phyloP scores from a whole-genome alignment of 2,888 invertebrate genomes.

The Chloromyia formosa region DNA sequence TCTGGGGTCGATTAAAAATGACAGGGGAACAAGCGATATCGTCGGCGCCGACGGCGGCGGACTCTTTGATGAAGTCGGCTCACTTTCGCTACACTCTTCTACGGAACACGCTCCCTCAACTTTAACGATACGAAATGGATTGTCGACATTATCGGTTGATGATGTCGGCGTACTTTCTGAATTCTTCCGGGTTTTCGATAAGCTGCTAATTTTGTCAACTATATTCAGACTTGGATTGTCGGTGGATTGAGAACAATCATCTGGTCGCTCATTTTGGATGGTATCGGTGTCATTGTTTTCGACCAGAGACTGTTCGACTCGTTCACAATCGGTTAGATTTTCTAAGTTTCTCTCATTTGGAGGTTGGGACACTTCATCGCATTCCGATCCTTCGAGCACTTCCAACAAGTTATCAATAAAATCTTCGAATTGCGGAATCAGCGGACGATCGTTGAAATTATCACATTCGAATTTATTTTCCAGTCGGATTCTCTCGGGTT shows the following conservation, averaged over 20 bases:
- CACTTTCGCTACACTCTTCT: background rate
- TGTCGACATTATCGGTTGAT: background rate
- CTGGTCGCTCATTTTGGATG: background rate
- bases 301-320: background rate
- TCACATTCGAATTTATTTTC: background rate
- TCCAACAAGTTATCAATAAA: background rate
- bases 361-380: background rate
- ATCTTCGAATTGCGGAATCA: background rate
- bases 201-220: no score
- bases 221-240: background rate
- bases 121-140: background rate
- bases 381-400: background rate
- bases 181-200: background rate
- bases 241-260: no score
- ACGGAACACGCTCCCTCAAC: background rate
- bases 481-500: background rate
- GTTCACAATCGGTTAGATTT: background rate
- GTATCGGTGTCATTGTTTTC: background rate
- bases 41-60: background rate
- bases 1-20: slow-evolving; percentile 26
- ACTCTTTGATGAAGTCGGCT: background rate
- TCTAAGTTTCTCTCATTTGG: background rate
- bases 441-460: background rate
- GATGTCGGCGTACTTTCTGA: background rate
- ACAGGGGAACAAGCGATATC: slow-evolving; percentile 31